A percentile compares a stretch with the other conserved stretches of the same genome.
phyloP scores from a whole-genome alignment of 2,797 vertebrate genomes.

The Syndactyla subalaris region DNA sequence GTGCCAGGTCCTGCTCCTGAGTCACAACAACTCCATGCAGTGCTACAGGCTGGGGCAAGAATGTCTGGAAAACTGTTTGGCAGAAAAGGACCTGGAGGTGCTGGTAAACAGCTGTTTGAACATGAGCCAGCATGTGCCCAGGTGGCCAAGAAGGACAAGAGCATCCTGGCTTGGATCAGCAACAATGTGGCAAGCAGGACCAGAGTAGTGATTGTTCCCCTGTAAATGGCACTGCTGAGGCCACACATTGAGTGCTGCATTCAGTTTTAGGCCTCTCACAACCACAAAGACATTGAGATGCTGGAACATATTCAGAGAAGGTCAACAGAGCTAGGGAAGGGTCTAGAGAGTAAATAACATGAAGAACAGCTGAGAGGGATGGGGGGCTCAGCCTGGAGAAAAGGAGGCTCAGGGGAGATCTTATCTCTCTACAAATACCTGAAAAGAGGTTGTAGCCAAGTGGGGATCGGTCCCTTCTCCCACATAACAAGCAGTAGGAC shows the following conservation, averaged over 20 bases:
- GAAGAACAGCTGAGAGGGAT: neutral
- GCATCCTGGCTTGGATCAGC: neutral
- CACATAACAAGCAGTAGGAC: neutral
- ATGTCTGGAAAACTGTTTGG: neutral
- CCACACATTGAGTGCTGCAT: rapidly evolving
- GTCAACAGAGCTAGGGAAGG: neutral
- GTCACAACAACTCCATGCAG: neutral
- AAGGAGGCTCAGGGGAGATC: neutral
- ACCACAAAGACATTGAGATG: neutral
- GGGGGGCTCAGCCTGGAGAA: neutral
- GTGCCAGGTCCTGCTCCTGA: neutral
- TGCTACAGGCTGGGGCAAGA: neutral
- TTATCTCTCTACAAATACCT: neutral
- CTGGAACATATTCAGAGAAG: neutral
- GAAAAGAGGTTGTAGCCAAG: neutral
- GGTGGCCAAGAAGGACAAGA: neutral
- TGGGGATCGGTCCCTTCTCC: neutral
- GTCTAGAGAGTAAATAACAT: neutral
- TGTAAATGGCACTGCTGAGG: neutral
- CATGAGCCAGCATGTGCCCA: neutral
- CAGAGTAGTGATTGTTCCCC: neutral
- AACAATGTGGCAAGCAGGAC: neutral
- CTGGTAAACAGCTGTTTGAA: neutral
- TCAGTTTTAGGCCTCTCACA: neutral
- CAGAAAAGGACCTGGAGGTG: neutral